Evolutionary conservation across 2,888 invertebrate genomes (phyloP).

Genomic region (Ophion ellenae): DNA sequence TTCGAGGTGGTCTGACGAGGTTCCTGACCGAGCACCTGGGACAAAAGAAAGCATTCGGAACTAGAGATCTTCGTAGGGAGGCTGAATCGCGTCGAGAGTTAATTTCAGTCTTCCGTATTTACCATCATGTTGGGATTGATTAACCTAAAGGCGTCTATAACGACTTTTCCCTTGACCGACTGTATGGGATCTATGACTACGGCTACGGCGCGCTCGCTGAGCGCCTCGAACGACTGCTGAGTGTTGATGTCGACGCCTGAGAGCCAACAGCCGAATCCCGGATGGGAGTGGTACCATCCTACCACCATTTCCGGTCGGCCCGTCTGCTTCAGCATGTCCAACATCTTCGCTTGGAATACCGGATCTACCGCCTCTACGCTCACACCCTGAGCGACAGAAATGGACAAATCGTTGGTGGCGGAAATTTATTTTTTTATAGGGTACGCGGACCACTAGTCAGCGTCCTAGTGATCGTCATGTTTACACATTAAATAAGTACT

Average conservation of each 20-base stretch:
- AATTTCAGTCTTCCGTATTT: conserved; percentile 50
- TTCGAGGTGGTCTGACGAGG: conserved; percentile 99
- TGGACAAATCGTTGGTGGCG: neutral
- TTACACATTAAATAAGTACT: no score
- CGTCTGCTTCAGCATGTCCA: conserved; percentile 98
- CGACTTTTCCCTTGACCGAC: conserved; percentile 99
- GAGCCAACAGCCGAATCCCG: conserved; percentile 99
- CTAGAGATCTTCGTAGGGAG: neutral
- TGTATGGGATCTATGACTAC: conserved; percentile 99
- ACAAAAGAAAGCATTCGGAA: neutral
- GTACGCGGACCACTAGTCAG: no score
- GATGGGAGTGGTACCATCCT: conserved; percentile 99
- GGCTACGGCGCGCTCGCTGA: conserved; percentile 99
- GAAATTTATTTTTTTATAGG: no score
- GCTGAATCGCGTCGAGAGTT: neutral
- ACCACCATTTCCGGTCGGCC: conserved; percentile 99
- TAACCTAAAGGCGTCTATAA: conserved; percentile 99
- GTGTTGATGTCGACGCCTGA: conserved; percentile 99
- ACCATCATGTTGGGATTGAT: conserved; percentile 99
- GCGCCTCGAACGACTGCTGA: conserved; percentile 99
- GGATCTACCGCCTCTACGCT: conserved; percentile 99
- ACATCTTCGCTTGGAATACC: conserved; percentile 99
- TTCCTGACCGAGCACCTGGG: conserved; percentile 93
- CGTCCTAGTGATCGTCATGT: no score
- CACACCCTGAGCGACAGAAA: conserved; percentile 88